Percentiles rank a stretch among this genome's conserved stretches.
phyloP scores from a whole-genome alignment of 2,888 invertebrate genomes.

The Parthenolecanium corni region DNA sequence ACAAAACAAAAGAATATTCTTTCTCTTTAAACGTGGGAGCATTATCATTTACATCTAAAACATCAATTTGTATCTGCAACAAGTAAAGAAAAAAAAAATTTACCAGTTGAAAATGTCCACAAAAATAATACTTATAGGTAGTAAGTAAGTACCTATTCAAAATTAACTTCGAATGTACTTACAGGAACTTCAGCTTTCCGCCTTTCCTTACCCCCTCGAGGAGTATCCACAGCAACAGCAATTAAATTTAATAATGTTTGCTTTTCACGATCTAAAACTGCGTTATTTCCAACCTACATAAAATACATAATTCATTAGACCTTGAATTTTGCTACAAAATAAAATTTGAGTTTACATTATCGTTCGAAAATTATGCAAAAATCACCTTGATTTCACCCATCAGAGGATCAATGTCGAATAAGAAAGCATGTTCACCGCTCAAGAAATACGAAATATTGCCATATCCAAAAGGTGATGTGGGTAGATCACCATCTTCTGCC shows the following conservation, averaged over 20 bases:
- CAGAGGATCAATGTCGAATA: constrained; percentile 57
- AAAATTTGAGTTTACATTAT: no score
- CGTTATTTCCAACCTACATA: constrained; percentile 33
- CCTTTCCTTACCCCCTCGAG: constrained; percentile 55
- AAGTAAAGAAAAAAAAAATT: neutral
- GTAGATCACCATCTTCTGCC: constrained; percentile 59
- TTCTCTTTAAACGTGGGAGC: constrained; percentile 54
- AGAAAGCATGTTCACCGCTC: constrained; percentile 58
- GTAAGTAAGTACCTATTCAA: no score
- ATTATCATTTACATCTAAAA: constrained; percentile 69
- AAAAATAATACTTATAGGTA: neutral
- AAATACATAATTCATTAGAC: no score
- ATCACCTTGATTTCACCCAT: constrained; percentile 55
- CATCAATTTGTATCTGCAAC: constrained; percentile 49
- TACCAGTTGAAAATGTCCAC: neutral
- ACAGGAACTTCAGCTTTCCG: constrained; percentile 46
- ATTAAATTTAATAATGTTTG: constrained; percentile 54
- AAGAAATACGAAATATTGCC: constrained; percentile 59
- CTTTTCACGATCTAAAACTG: constrained; percentile 34
- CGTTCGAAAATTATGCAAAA: no score
- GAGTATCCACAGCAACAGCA: constrained; percentile 63
- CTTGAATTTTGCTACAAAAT: no score
- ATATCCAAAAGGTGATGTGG: constrained; percentile 50
- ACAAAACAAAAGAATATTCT: constrained; percentile 59
- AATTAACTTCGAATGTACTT: neutral